phyloP scores from a whole-genome alignment of 2,113 vertebrate genomes.

The Rhinolophus ferrumequinum region DNA sequence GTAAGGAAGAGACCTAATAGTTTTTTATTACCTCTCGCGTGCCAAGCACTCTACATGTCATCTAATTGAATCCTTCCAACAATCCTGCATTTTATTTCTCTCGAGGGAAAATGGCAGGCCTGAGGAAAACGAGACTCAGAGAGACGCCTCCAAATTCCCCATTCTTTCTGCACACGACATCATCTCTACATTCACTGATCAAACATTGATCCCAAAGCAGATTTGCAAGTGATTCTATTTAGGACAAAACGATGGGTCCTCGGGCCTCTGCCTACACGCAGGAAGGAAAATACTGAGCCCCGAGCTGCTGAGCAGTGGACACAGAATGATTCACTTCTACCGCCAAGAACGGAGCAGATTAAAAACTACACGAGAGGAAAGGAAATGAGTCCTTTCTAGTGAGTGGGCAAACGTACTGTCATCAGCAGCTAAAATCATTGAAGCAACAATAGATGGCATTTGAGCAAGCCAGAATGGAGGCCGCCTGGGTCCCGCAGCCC shows the following conservation, averaged over 20 bases:
- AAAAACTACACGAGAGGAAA: neutral
- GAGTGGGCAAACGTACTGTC: neutral
- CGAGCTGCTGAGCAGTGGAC: accelerated
- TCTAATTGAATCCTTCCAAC: neutral
- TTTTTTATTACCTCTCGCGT: neutral
- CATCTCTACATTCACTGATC: neutral
- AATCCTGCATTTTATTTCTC: neutral
- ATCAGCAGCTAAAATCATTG: neutral
- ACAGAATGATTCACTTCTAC: neutral
- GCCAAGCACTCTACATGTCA: neutral
- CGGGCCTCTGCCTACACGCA: neutral
- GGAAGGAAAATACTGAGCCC: neutral
- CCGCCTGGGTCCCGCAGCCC: neutral
- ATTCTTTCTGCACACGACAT: neutral
- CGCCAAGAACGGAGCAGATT: neutral
- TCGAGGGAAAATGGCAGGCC: neutral
- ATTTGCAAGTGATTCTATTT: neutral
- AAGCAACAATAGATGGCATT: neutral
- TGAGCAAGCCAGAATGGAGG: neutral
- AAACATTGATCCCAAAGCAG: neutral
- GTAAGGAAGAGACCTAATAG: neutral
- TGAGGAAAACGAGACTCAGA: neutral
- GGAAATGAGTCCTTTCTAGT: neutral
- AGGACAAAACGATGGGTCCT: neutral
- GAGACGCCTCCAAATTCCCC: neutral